Evolutionary conservation across 2,797 vertebrate species (phyloP).

Genomic region (Microctenopoma stevenorrisi): DNA sequence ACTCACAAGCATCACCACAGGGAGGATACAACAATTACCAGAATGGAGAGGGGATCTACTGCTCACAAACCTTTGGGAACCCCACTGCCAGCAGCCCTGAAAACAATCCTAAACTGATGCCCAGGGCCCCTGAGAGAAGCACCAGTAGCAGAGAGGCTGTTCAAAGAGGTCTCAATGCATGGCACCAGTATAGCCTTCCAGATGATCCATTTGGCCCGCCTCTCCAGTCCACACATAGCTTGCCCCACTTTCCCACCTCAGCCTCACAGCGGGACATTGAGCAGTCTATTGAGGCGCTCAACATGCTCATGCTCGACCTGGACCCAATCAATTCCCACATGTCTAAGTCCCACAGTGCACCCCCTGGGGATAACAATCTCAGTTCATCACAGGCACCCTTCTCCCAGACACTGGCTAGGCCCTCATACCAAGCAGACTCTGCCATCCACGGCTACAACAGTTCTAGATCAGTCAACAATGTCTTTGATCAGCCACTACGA

Average conservation of each 20-base stretch:
- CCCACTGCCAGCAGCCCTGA: slow-evolving; percentile 71
- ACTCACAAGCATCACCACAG: slow-evolving; percentile 74
- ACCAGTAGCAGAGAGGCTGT: slow-evolving; percentile 96
- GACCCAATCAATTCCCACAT: slow-evolving; percentile 85
- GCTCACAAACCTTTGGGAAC: slow-evolving; percentile 88
- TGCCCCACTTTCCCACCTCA: slow-evolving; percentile 88
- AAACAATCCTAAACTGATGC: slow-evolving; percentile 79
- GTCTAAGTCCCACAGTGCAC: slow-evolving; percentile 92
- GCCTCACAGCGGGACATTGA: slow-evolving; percentile 93
- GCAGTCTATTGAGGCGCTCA: slow-evolving; percentile 94
- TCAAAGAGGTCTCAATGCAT: slow-evolving; percentile 92
- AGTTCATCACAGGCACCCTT: slow-evolving; percentile 81
- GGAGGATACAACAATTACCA: slow-evolving; percentile 83
- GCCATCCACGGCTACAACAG: slow-evolving; percentile 80
- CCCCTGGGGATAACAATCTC: slow-evolving; percentile 81
- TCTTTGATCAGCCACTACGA: slow-evolving; percentile 69
- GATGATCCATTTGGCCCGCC: slow-evolving; percentile 83
- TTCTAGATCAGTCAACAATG: slow-evolving; percentile 65
- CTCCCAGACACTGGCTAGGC: slow-evolving; percentile 78
- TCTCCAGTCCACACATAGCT: slow-evolving; percentile 83
- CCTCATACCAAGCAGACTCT: slow-evolving; percentile 83
- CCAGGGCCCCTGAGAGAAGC: slow-evolving; percentile 91
- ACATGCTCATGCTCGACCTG: slow-evolving; percentile 96
- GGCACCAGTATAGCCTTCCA: slow-evolving; percentile 91
- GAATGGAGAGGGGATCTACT: slow-evolving; percentile 84